phyloP scores from a whole-genome alignment of 2,113 vertebrate species.

The Gorsachius goisagi region DNA sequence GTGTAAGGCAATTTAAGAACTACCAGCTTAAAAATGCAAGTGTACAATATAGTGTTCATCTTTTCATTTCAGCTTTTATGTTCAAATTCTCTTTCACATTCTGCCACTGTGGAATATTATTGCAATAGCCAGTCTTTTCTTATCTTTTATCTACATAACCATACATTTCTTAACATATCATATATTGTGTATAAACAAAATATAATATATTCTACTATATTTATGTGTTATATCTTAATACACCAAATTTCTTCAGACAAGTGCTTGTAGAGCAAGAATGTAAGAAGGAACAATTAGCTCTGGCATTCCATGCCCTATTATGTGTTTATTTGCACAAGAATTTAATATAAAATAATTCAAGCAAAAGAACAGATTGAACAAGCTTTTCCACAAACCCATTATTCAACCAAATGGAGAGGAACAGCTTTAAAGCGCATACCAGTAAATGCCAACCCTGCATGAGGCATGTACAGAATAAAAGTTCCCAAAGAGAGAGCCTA shows the following conservation, averaged over 20 bases:
- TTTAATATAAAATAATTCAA: background rate
- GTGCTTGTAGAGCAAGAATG: background rate
- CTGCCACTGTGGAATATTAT: background rate
- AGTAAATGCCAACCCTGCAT: background rate
- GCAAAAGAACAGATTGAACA: background rate
- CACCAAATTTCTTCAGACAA: background rate
- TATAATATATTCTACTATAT: background rate
- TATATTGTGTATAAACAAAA: background rate
- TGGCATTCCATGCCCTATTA: background rate
- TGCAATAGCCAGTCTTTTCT: background rate
- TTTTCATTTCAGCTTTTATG: background rate
- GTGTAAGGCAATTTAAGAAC: background rate
- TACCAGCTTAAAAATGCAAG: background rate
- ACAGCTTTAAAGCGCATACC: background rate
- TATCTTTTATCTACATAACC: background rate
- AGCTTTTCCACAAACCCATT: background rate
- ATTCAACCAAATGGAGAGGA: slow-evolving; percentile 1
- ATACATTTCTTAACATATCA: background rate
- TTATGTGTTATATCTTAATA: background rate
- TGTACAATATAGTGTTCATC: background rate
- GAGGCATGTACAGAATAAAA: background rate
- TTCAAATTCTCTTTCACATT: background rate
- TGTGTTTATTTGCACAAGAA: background rate
- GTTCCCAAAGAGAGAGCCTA: background rate
- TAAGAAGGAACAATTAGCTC: background rate